Evolutionary conservation across 2,888 invertebrate genomes (phyloP), one percentile per base, ranked within the genome.

Genomic region (Chorisops tibialis): DNA sequence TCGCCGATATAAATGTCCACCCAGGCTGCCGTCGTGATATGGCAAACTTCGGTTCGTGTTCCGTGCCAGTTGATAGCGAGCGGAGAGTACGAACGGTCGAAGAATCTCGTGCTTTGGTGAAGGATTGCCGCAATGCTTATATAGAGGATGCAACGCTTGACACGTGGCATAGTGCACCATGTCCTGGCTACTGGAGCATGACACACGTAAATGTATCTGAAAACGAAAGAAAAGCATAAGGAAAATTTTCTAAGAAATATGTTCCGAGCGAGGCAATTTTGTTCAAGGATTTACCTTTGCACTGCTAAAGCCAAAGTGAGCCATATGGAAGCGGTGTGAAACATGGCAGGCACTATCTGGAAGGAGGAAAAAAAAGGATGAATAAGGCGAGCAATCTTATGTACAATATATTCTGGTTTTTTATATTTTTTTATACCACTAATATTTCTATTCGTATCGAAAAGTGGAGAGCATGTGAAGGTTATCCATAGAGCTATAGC

Each of bases 311-410:
- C 89, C 67, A 96, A 81, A 0, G 96, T 96, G 69, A 96, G 79
- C 95, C 95, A 96, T 65, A 95, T 93, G 69, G 93, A 93, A 4
- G 94, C 93, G 4, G 95, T 94, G 79, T 96, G 96, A 77, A 94
- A 95, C 79, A 93, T 85, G 19, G 90, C 89, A 19, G 93, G 93
- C 68, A 93, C 71, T 63, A 76, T 72, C 79, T 79, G 72, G 6
- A 74, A 74, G 62, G 41, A 65, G 59, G 60, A 60, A 37, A 24
- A 47, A 5, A 16, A 37, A 37, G 37, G 14, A 14, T 37, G 38
- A 49, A 39, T 14, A 54, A 21, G 58, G 37, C n/a, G n/a, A n/a
- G n/a, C n/a, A n/a, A n/a, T n/a, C n/a, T n/a, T n/a, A n/a, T n/a
- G n/a, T 39, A 37, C 14, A 59, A 43, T 48, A 62, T 9, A 9